phyloP scores from a whole-genome alignment of 2,113 vertebrate genomes.

The Cervus canadensis region DNA sequence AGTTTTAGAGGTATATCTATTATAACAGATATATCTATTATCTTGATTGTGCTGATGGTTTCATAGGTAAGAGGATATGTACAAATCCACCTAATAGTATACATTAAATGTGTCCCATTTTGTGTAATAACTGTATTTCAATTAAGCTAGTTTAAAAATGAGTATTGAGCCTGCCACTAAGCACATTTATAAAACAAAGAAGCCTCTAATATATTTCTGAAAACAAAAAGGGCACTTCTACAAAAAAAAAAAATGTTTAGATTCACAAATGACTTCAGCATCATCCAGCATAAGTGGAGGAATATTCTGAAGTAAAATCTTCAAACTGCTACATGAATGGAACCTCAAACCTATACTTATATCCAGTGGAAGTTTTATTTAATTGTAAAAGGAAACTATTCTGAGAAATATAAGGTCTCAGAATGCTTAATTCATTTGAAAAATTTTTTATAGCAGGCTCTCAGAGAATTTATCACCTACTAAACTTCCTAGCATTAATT shows the following conservation, averaged over 20 bases:
- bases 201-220: neutral
- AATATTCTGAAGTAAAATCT: neutral
- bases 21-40: neutral
- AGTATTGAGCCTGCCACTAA: neutral
- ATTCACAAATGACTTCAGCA: neutral
- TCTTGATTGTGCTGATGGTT: neutral
- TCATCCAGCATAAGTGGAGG: neutral
- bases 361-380: neutral
- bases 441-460: neutral
- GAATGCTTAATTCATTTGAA: conserved; percentile 5
- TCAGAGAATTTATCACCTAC: neutral
- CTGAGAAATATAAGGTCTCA: neutral
- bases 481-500: neutral
- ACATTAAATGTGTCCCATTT: neutral
- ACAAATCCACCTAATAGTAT: neutral
- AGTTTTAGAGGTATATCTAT: neutral
- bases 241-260: neutral
- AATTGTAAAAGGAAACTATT: neutral
- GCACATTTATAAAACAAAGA: neutral
- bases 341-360: neutral
- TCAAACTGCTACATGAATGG: neutral
- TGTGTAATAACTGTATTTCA: neutral
- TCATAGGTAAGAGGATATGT: neutral
- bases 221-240: neutral
- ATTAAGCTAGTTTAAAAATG: neutral